These are phyloP conservation scores for Cheilosia vulpina DNA, from an alignment of 2,888 invertebrate species.

Conservation along the genomic window DNA sequence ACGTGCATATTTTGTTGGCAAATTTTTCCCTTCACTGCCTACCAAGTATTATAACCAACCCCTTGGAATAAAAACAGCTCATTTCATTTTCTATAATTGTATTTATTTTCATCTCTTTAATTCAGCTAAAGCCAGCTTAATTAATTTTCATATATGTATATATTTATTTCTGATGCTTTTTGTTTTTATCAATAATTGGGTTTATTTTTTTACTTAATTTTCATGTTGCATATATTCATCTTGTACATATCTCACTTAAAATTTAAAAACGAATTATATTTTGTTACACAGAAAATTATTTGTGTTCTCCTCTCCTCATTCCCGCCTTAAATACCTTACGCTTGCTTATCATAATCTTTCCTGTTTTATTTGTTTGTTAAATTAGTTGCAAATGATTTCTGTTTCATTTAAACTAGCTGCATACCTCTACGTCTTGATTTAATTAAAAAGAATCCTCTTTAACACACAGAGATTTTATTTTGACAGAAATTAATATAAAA, in stretches of 20 bases:
- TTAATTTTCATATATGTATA: conserved; percentile 45
- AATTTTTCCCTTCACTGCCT: not conserved
- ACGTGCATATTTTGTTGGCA: no score
- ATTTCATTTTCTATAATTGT: conserved; percentile 61
- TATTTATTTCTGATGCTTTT: conserved; percentile 2
- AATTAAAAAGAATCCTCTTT: conserved; percentile 24
- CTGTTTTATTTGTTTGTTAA: conserved; percentile 28
- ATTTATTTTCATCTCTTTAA: conserved; percentile 69
- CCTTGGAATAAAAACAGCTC: not conserved
- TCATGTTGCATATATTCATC: conserved; percentile 60
- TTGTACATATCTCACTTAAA: conserved; percentile 73
- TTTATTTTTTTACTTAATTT: conserved; percentile 25
- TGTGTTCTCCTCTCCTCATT: conserved; percentile 9
- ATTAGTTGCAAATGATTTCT: conserved; percentile 46
- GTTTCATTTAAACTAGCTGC: conserved; percentile 55
- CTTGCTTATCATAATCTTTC: conserved; percentile 3
- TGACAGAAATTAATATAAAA: conserved; percentile 23
- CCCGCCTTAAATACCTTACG: conserved; percentile 7
- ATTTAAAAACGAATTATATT: conserved; percentile 60
- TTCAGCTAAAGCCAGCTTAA: conserved; percentile 72
- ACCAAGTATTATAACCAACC: not conserved
- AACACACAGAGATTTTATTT: conserved; percentile 24
- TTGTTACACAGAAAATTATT: conserved; percentile 47
- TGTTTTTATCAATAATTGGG: conserved; percentile 47
- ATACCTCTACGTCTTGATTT: conserved; percentile 30